Percentiles rank a stretch among this genome's conserved stretches.
Conservation (phyloP, 1,140 invertebrate species). For the Pseudomyrmex pallidus region DNA sequence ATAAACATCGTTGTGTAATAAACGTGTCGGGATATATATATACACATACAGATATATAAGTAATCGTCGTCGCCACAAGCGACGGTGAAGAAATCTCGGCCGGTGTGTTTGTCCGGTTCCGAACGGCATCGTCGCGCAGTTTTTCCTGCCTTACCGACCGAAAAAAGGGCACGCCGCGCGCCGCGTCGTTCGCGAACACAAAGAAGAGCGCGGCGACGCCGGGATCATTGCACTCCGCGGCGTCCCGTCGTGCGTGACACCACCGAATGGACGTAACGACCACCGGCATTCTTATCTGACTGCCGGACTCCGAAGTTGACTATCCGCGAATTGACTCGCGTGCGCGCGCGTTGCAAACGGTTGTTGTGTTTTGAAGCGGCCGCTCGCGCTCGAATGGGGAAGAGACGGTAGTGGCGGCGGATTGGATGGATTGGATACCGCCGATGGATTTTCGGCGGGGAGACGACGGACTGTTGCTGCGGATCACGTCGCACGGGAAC, state of each 20-base stretch:
- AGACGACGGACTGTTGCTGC: constrained; percentile 32
- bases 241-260: constrained; percentile 1
- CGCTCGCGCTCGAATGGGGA: neutral
- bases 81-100: neutral
- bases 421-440: constrained; percentile 63
- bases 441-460: constrained; percentile 66
- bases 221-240: neutral
- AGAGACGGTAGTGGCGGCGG: constrained; percentile 63
- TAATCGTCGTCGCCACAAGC: neutral
- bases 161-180: constrained; percentile 59
- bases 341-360: constrained; percentile 33
- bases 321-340: neutral
- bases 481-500: constrained; percentile 65
- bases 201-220: constrained; percentile 22
- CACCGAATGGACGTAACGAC: constrained; percentile 22
- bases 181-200: constrained; percentile 42
- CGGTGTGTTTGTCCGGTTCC: constrained; percentile 24
- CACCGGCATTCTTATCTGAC: constrained; percentile 8
- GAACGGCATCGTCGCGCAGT: constrained; percentile 12
- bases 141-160: constrained; percentile 69
- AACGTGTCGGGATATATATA: neutral
- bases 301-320: neutral
- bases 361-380: neutral
- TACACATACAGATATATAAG: too few species aligned
- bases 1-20: neutral